These are phyloP conservation scores for Orthonyx spaldingii DNA, from an alignment of 2,113 vertebrate species.

Conservation along the genomic window DNA sequence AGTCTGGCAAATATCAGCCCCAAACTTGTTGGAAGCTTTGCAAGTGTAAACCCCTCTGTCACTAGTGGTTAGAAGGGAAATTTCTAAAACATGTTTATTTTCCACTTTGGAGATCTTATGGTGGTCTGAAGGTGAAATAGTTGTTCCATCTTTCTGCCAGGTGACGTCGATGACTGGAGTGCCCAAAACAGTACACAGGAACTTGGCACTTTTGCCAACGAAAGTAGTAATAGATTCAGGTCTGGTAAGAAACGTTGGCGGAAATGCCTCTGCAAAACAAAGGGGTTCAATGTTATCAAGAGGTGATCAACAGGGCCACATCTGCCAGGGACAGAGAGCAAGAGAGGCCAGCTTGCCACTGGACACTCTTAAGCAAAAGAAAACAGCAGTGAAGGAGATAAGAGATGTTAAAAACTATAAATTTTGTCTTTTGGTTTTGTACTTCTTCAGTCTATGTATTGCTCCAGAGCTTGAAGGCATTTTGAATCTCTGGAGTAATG, in stretches of 20 bases:
- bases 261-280: slow-evolving; percentile 94
- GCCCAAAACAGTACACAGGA: slow-evolving; percentile 89
- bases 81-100: slow-evolving; percentile 88
- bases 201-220: slow-evolving; percentile 88
- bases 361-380: background rate
- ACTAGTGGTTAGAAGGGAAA: slow-evolving; percentile 77
- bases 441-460: background rate
- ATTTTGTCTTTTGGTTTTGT: background rate
- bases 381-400: background rate
- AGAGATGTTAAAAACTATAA: background rate
- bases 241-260: slow-evolving; percentile 90
- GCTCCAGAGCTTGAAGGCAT: background rate
- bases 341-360: background rate
- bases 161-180: slow-evolving; percentile 86
- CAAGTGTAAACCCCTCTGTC: slow-evolving; percentile 91
- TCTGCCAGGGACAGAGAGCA: background rate
- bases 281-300: slow-evolving; percentile 57
- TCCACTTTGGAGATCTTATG: slow-evolving; percentile 81
- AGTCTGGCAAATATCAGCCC: slow-evolving; percentile 86
- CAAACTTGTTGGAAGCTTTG: slow-evolving; percentile 94
- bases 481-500: background rate
- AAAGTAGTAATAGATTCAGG: slow-evolving; percentile 90
- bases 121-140: slow-evolving; percentile 78
- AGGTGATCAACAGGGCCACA: background rate
- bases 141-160: slow-evolving; percentile 93